phyloP scores from a whole-genome alignment of 2,113 vertebrate species.

The Camelus bactrianus region DNA sequence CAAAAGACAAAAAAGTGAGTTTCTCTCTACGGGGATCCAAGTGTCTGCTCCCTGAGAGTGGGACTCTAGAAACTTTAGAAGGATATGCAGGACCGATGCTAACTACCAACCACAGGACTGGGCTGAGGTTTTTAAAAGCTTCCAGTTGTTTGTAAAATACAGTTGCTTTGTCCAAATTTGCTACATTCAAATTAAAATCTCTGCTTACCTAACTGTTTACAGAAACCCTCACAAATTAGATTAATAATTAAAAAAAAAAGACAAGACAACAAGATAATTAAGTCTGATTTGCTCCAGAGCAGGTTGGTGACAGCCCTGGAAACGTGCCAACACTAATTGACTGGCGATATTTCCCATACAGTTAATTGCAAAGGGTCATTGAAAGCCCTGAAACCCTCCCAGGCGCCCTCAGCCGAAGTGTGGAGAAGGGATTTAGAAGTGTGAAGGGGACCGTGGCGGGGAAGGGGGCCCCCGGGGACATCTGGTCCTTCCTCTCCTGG shows the following conservation, averaged over 20 bases:
- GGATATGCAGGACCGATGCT: background rate
- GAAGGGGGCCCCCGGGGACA: background rate
- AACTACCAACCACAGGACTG: background rate
- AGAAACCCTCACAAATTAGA: slow-evolving; percentile 76
- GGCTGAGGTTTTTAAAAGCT: background rate
- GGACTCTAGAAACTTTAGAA: background rate
- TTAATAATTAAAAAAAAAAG: slow-evolving; percentile 57
- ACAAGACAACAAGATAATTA: slow-evolving; percentile 80
- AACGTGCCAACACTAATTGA: slow-evolving; percentile 73
- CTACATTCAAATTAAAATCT: slow-evolving; percentile 69
- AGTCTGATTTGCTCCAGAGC: slow-evolving; percentile 75
- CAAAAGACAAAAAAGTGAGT: background rate
- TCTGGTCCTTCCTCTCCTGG: background rate
- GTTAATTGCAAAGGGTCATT: slow-evolving; percentile 81
- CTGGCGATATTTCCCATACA: slow-evolving; percentile 52
- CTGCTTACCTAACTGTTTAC: slow-evolving; percentile 75
- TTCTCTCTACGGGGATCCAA: background rate
- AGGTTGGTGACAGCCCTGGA: slow-evolving; percentile 73
- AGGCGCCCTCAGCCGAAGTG: slow-evolving; percentile 66
- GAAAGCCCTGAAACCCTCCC: slow-evolving; percentile 79
- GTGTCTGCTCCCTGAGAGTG: background rate
- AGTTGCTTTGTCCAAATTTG: slow-evolving; percentile 6
- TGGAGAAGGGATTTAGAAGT: slow-evolving; percentile 81
- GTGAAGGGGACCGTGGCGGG: slow-evolving; percentile 73
- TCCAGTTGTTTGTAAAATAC: background rate